Conservation (phyloP, 2,888 invertebrate genomes). For the Sepioteuthis lessoniana region DNA sequence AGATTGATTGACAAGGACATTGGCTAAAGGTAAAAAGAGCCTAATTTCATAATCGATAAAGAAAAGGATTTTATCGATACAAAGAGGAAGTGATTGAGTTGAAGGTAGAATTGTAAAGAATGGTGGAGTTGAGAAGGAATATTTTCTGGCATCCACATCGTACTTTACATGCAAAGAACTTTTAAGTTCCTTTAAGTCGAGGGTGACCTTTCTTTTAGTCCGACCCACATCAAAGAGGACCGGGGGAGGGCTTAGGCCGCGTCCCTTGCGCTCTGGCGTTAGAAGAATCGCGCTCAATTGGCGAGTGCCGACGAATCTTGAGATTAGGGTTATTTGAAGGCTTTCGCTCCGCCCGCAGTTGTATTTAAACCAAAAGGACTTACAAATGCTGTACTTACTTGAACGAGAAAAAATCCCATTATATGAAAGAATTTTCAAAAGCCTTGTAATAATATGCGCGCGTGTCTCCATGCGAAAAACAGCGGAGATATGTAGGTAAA, state of each 20-base stretch:
- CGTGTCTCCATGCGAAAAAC: neutral
- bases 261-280: neutral
- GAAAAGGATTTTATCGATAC: neutral
- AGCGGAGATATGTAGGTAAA: neutral
- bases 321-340: neutral
- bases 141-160: neutral
- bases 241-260: neutral
- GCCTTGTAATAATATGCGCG: neutral
- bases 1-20: too few relatives aligned
- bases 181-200: neutral
- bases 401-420: neutral
- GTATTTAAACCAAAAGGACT: neutral
- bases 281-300: neutral
- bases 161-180: neutral
- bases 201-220: slow-evolving; percentile 6
- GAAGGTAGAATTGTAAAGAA: neutral
- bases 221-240: slow-evolving; percentile 12
- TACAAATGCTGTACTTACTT: neutral
- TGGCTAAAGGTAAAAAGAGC: neutral
- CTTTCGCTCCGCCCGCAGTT: neutral
- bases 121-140: neutral
- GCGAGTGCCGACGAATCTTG: neutral
- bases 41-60: neutral
- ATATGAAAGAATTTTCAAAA: neutral
- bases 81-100: too few relatives aligned